Evolutionary conservation across 1,140 invertebrate genomes (phyloP).

Genomic region (Drosophila pseudoobscura): DNA sequence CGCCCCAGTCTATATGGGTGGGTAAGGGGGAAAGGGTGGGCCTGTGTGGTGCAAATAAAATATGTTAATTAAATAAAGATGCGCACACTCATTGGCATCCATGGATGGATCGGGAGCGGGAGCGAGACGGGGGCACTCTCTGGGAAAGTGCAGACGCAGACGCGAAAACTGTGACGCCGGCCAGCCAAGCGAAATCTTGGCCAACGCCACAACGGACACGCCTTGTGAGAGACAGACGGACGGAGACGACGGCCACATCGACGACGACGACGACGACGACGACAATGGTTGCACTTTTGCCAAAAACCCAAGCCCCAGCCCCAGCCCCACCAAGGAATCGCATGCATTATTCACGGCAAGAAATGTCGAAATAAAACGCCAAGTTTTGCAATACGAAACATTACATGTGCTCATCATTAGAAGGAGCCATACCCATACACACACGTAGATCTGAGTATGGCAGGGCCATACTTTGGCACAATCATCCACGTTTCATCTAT

Average conservation of each 20-base stretch:
- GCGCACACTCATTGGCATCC: constrained; percentile 55
- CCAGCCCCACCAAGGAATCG: constrained; percentile 56
- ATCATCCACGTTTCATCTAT: constrained; percentile 81
- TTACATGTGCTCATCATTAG: constrained; percentile 80
- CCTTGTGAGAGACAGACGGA: constrained; percentile 73
- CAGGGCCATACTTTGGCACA: constrained; percentile 58
- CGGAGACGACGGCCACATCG: constrained; percentile 23
- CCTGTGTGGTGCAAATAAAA: constrained; percentile 51
- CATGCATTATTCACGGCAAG: constrained; percentile 75
- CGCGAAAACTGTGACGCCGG: constrained; percentile 73
- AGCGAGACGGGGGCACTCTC: background rate
- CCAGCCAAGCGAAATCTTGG: constrained; percentile 74
- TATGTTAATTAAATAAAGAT: constrained; percentile 79
- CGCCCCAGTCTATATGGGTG: constrained; percentile 11
- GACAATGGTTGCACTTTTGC: constrained; percentile 69
- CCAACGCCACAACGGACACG: constrained; percentile 58
- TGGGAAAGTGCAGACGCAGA: constrained; percentile 42
- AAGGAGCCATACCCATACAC: constrained; percentile 32
- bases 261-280: constrained; percentile 29
- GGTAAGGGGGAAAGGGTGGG: background rate
- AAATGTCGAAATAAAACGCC: constrained; percentile 79
- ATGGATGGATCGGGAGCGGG: constrained; percentile 22
- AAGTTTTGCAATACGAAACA: constrained; percentile 78
- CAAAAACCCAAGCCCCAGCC: constrained; percentile 38
- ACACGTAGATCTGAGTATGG: constrained; percentile 2